Evolutionary conservation across 2,797 vertebrate species (phyloP).

Genomic region (Cyprinella venusta): DNA sequence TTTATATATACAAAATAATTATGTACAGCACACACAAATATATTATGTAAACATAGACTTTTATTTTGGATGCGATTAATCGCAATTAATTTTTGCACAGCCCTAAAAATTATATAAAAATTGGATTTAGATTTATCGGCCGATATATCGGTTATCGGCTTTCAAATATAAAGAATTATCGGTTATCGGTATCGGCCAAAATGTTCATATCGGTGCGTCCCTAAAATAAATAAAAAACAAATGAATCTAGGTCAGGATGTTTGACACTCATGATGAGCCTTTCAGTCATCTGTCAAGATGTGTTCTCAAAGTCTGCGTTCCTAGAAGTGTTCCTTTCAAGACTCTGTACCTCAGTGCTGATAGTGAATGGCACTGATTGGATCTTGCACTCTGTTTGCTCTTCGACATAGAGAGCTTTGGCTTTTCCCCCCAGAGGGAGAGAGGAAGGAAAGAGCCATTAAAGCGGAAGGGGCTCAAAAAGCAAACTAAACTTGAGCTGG

Average conservation of each 20-base stretch:
- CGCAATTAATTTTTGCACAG: too few relatives aligned
- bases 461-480: not conserved
- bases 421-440: constrained; percentile 17
- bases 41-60: too few relatives aligned
- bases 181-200: too few relatives aligned
- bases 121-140: too few relatives aligned
- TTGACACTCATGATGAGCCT: not conserved
- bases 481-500: constrained; percentile 9
- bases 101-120: too few relatives aligned
- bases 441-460: constrained; percentile 23
- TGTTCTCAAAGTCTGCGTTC: not conserved
- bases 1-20: too few relatives aligned
- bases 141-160: too few relatives aligned
- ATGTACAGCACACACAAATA: too few relatives aligned
- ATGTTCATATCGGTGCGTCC: too few relatives aligned
- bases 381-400: constrained; percentile 35
- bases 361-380: constrained; percentile 32
- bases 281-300: not conserved
- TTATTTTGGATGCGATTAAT: too few relatives aligned
- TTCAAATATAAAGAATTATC: too few relatives aligned
- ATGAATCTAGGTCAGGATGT: constrained; percentile 15
- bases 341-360: constrained; percentile 10
- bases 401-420: constrained; percentile 14
- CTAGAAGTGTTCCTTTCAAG: constrained; percentile 9
- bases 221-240: constrained; percentile 26